Percentiles rank a stretch among this genome's conserved stretches.
Conservation (phyloP, 2,888 invertebrate species). For the Blomia tropicalis region DNA sequence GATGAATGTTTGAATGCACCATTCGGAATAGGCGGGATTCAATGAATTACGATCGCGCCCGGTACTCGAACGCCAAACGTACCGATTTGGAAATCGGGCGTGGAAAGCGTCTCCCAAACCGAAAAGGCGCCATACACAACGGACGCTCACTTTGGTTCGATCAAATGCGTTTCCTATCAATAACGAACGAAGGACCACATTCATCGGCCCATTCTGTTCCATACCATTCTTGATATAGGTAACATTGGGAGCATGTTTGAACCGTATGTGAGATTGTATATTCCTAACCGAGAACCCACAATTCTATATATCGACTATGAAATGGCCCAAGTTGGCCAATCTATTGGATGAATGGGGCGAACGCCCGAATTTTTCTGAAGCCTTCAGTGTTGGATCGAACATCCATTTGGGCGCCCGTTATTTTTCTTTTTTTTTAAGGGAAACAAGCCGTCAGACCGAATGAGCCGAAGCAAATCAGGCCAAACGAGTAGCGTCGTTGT, state of each 20-base stretch:
- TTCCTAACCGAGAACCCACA: background rate
- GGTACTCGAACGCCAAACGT: background rate
- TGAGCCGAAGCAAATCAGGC: background rate
- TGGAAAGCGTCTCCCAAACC: background rate
- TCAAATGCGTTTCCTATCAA: constrained; percentile 18
- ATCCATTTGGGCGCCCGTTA: background rate
- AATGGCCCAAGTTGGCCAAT: background rate
- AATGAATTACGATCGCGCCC: constrained; percentile 11
- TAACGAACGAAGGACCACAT: background rate
- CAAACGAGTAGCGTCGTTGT: too few relatives aligned
- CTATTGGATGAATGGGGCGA: too few relatives aligned
- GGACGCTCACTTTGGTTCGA: background rate
- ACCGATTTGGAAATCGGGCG: constrained; percentile 2
- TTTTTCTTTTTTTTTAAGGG: too few relatives aligned
- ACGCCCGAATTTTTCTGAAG: too few relatives aligned
- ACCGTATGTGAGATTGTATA: background rate
- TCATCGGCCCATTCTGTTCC: background rate
- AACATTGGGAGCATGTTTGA: too few relatives aligned
- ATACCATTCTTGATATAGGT: background rate
- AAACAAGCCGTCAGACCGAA: background rate
- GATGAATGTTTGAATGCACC: constrained; percentile 14
- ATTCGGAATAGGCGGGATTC: background rate
- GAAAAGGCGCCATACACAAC: constrained; percentile 9
- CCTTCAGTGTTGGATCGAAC: too few relatives aligned
- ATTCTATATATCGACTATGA: background rate